These are phyloP conservation scores for Cnemophilus loriae DNA, from an alignment of 2,113 vertebrate species.

Conservation along the genomic window DNA sequence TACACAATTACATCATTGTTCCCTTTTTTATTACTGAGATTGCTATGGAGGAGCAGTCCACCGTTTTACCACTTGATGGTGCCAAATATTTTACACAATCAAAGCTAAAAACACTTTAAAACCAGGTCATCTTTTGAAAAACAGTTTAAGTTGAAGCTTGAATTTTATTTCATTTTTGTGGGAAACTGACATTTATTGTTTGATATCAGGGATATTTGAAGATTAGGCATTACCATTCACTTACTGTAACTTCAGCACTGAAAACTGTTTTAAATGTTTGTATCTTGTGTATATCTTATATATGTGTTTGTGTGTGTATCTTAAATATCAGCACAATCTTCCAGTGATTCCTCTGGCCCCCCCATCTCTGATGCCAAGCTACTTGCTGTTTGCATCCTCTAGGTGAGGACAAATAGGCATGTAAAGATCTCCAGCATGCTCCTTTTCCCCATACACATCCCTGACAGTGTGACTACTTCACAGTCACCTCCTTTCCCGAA, in stretches of 20 bases:
- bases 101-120: neutral
- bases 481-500: neutral
- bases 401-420: neutral
- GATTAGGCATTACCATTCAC: neutral
- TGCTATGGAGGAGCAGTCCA: neutral
- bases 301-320: neutral
- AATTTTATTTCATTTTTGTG: neutral
- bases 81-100: neutral
- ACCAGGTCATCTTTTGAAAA: neutral
- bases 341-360: neutral
- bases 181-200: neutral
- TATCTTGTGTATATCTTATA: neutral
- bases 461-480: neutral
- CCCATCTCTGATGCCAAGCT: neutral
- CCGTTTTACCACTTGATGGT: conserved; percentile 54
- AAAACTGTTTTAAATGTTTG: neutral
- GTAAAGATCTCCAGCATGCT: neutral
- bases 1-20: neutral
- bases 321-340: neutral
- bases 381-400: neutral
- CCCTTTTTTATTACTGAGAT: neutral
- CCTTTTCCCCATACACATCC: neutral
- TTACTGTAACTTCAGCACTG: neutral
- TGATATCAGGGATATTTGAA: neutral
- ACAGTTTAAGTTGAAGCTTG: neutral